Evolutionary conservation across 92 coral and sea anemone species (phyloP), one percentile per base, ranked within the genome.

Genomic region (Phymanthus crucifer): DNA sequence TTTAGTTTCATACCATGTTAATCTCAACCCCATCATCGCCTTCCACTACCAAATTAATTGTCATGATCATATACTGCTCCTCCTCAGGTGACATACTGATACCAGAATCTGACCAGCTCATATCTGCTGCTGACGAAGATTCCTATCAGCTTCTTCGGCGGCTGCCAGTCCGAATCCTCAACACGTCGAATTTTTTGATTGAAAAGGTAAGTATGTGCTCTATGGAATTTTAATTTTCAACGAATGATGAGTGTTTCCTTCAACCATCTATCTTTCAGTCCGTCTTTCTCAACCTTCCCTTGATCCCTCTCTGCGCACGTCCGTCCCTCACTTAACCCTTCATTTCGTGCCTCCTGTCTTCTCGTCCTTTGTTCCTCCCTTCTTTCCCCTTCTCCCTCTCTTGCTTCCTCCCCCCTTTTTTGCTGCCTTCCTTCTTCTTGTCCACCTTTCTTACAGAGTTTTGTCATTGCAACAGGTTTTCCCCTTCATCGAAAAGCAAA

Each of bases 101-200:
- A 50, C 92, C 85, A 18, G 67, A 79, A 32, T 81, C 97, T 7
- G 74, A 95, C 64, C 90, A 86, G 77, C 88, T 95, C 16, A 83
- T 95, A 71, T 93, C 98, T 47, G 97, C 98, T n/a, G 78, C 95
- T 52, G 97, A 93, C 76, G 94, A 93, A 50, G 97, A 90, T 70
- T 88, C 97, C 12, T 93, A 90, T 81, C 97, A 95, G 84, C 80
- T 95, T 45, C 76, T 95, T 74, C 81, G 93, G 26, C 86, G 94
- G 58, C 83, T 95, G 34, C 92, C 92, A n/a, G 89, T 95, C 24
- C 89, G 92, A 37, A 84, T 93, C 72, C 87, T 92, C 21, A 90
- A 84, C 74, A 89, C 91, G 78, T 91, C 95, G 23, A 94, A 91
- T 67, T 87, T 95, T 56, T 70, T 95, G 74, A 78, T 90, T 26